phyloP scores from a whole-genome alignment of 2,113 vertebrate genomes.

The Tiliqua scincoides region DNA sequence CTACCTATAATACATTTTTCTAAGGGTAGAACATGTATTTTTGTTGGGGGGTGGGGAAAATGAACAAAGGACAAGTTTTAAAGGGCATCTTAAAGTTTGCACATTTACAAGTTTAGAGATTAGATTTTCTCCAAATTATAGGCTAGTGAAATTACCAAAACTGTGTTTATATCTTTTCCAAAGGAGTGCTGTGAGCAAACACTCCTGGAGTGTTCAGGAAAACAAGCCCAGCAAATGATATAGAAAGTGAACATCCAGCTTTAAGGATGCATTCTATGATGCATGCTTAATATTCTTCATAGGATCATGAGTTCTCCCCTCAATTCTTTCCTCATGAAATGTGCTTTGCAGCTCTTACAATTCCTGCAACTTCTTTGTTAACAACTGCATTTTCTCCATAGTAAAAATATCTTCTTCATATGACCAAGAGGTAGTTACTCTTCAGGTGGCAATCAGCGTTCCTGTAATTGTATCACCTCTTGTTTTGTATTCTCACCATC shows the following conservation, averaged over 20 bases:
- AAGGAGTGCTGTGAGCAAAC: not conserved
- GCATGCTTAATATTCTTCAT: constrained; percentile 6
- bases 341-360: constrained; percentile 20
- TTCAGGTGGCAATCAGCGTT: constrained; percentile 69
- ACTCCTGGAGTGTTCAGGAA: not conserved
- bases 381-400: constrained; percentile 28
- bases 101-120: not conserved
- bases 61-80: not conserved
- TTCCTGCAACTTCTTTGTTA: constrained; percentile 1
- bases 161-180: not conserved
- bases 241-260: not conserved
- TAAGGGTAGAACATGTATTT: too few species aligned
- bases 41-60: not conserved
- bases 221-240: not conserved
- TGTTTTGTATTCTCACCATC: constrained; percentile 77
- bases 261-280: constrained; percentile 25
- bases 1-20: too few species aligned
- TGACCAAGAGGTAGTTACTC: constrained; percentile 61
- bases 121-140: not conserved
- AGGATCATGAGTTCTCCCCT: not conserved
- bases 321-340: not conserved
- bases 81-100: not conserved
- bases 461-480: constrained; percentile 66
- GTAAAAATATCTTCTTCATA: constrained; percentile 56
- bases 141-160: not conserved